A percentile compares a stretch with the other conserved stretches of the same genome.
Evolutionary conservation across 1,140 invertebrate species (phyloP).

Genomic region (Megathymus violae): DNA sequence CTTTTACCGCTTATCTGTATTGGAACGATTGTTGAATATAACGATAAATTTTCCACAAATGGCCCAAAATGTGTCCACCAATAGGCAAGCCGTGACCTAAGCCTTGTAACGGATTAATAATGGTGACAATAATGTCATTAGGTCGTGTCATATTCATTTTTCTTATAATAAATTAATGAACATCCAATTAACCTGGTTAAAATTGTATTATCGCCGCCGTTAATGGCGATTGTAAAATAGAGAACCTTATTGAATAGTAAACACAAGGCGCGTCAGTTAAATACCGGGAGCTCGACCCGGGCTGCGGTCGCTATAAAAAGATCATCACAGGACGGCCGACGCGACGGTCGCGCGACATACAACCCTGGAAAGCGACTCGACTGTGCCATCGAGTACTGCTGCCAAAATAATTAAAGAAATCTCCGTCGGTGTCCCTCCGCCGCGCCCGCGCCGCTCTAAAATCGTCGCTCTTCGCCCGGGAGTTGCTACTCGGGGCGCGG

Average conservation of each 20-base stretch:
- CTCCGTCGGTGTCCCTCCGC: constrained; percentile 82
- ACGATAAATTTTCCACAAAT: background rate
- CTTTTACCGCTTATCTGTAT: too few species aligned
- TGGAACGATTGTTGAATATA: too few species aligned
- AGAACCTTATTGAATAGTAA: constrained; percentile 29
- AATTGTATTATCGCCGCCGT: background rate
- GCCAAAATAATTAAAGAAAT: constrained; percentile 91
- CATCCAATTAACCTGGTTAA: background rate
- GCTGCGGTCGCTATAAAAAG: constrained; percentile 83
- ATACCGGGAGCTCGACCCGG: constrained; percentile 75
- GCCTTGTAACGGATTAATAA: background rate
- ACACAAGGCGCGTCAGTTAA: constrained; percentile 46
- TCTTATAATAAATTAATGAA: background rate
- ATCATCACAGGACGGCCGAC: constrained; percentile 79
- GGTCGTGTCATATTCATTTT: background rate
- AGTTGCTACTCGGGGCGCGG: constrained; percentile 83
- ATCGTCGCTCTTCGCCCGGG: constrained; percentile 87
- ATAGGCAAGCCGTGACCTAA: background rate
- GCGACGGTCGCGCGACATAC: constrained; percentile 79
- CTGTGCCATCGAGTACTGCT: constrained; percentile 84
- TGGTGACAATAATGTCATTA: background rate
- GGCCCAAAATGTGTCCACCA: background rate
- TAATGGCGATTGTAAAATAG: constrained; percentile 23
- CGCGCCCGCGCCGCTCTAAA: constrained; percentile 87
- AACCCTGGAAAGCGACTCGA: constrained; percentile 83